Base-by-base conservation (phyloP, 1,140 invertebrate species). In the Zaprionus camerounensis region DNA sequence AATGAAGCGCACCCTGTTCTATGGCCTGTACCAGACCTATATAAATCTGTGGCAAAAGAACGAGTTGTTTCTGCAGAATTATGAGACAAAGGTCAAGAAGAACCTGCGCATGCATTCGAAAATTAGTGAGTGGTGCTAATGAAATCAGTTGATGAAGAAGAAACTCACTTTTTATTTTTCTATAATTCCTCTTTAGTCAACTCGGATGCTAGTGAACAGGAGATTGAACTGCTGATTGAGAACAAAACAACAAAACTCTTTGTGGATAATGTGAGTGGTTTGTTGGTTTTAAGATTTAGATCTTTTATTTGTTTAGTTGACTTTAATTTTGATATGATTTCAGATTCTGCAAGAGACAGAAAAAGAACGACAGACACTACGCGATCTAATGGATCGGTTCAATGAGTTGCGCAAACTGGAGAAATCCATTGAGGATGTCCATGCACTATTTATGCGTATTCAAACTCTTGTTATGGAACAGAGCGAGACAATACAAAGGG, bases 331-430 rank as follows among this genome's bases (percentile, higher is more conserved):
- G 5, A 59, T 20, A 24, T 28, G 7, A 3, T 31, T 38, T 53
- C 69, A 93, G 92, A 87, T 92, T 66, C 69, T 93, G 24, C 91
- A 92, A 80, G 91, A 93, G 55, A 92, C 92, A 7, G 91, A 93
- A 61, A 92, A 91, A 55, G 92, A 92, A 55, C 70, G 92, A 3
- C 82, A 84, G 53, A 90, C 81, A 2, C 56, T 93, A 22, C 78
- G 91, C 11, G 87, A 92, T 76, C 79, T 93, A 3, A 87, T 92
- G 84, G 86, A 92, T 51, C 76, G 92, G 11, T 91, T 92, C 41
- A 90, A 91, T 59, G 92, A 92, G 75, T 68, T 93, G 13, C 85
- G 88, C 20, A 92, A 91, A 24, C 51, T 93, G 34, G 92, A 93
- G 24, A 92, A 92, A 58, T 93, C 92, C 11, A 91, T 93, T 44